Evolutionary conservation across 2,888 invertebrate genomes (phyloP).

Genomic region (Eilema sororculum): DNA sequence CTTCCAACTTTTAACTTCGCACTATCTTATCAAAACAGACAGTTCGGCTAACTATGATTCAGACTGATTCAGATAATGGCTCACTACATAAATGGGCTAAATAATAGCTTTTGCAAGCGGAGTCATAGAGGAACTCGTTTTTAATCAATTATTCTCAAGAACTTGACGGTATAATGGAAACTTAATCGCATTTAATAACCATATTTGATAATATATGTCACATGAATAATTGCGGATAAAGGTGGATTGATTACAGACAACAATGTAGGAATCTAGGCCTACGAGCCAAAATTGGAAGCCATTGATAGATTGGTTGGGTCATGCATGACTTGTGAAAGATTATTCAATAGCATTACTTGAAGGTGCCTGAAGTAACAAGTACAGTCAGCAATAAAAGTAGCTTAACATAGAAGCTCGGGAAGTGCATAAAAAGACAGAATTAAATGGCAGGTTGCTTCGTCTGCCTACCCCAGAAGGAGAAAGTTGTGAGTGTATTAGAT

Average conservation of each 20-base stretch:
- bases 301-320: background rate
- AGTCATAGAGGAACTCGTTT: background rate
- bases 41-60: conserved; percentile 17
- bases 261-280: background rate
- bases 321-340: background rate
- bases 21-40: conserved; percentile 15
- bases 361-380: background rate
- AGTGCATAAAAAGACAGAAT: no score
- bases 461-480: no score
- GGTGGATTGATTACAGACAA: background rate
- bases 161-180: conserved; percentile 1
- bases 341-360: background rate
- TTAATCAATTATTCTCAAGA: conserved; percentile 1
- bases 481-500: no score
- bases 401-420: no score
- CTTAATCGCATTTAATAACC: background rate
- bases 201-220: background rate
- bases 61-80: conserved; percentile 14
- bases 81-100: background rate
- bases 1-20: conserved; percentile 11
- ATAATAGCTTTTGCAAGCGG: background rate
- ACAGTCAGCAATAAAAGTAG: background rate
- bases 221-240: conserved; percentile 1
- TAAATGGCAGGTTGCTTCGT: no score
- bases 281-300: background rate